Evolutionary conservation across 2,113 vertebrate genomes (phyloP).

Genomic region (Neolamprologus longior): DNA sequence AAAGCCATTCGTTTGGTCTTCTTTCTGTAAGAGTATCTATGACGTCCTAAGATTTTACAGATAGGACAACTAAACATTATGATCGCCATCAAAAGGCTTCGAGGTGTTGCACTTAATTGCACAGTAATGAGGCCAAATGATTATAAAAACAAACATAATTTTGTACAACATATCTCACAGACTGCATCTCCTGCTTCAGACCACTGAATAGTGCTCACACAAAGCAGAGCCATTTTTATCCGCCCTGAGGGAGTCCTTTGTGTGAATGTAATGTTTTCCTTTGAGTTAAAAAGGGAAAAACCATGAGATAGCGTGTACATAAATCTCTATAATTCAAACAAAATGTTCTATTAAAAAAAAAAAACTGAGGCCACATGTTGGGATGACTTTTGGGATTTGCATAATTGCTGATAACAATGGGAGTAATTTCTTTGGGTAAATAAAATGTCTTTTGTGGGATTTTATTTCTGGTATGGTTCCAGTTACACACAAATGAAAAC

Average conservation of each 20-base stretch:
- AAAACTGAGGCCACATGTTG: slow-evolving; percentile 4
- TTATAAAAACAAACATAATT: background rate
- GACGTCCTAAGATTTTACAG: background rate
- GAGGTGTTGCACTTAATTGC: background rate
- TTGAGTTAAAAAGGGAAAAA: slow-evolving; percentile 32
- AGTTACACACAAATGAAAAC: slow-evolving; percentile 2
- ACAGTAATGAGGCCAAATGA: background rate
- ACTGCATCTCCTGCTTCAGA: background rate
- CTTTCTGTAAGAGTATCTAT: background rate
- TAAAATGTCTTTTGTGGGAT: slow-evolving; percentile 28
- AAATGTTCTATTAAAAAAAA: background rate
- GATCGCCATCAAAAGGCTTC: background rate
- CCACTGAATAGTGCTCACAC: slow-evolving; percentile 8
- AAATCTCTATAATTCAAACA: slow-evolving; percentile 34
- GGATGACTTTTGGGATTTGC: slow-evolving; percentile 31
- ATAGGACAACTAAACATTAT: background rate
- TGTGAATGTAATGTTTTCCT: slow-evolving; percentile 35
- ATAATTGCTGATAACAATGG: slow-evolving; percentile 47
- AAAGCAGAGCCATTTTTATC: slow-evolving; percentile 37
- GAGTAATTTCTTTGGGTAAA: slow-evolving; percentile 27
- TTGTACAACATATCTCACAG: background rate
- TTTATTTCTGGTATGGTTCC: slow-evolving; percentile 16
- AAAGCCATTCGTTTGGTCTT: background rate
- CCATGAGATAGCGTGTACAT: background rate
- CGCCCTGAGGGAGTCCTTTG: slow-evolving; percentile 17